These are phyloP conservation scores for Parnassius orleans DNA, from an alignment of 2,888 invertebrate species.

Conservation along the genomic window DNA sequence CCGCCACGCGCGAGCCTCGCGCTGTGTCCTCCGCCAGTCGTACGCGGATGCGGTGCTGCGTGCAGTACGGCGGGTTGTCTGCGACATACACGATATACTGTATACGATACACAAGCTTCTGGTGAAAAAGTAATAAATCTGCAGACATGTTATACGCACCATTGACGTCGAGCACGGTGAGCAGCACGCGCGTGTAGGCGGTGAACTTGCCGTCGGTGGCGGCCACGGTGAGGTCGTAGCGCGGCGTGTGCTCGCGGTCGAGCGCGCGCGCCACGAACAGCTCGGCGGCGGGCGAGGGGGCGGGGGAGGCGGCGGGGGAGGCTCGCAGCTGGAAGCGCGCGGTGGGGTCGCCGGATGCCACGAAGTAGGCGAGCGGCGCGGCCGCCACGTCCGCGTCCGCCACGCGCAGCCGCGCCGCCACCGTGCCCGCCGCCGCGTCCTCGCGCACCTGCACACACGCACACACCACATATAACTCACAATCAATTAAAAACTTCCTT, in stretches of 20 bases:
- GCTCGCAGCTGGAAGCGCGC: constrained; percentile 93
- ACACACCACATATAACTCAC: constrained; percentile 42
- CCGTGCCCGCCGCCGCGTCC: constrained; percentile 68
- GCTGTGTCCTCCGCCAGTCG: constrained; percentile 87
- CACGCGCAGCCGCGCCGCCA: constrained; percentile 71
- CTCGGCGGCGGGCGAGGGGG: constrained; percentile 87
- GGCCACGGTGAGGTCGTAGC: constrained; percentile 89
- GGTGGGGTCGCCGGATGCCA: constrained; percentile 89
- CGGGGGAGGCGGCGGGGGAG: constrained; percentile 52
- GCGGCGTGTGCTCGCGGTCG: constrained; percentile 89
- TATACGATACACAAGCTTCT: too few species aligned
- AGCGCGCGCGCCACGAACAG: constrained; percentile 89
- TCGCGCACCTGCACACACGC: constrained; percentile 44
- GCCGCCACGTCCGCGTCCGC: constrained; percentile 86
- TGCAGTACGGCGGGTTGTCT: constrained; percentile 93
- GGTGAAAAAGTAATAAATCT: too few species aligned
- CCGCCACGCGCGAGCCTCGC: constrained; percentile 85
- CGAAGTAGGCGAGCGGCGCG: constrained; percentile 88
- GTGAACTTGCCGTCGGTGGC: constrained; percentile 96
- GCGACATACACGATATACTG: constrained; percentile 16
- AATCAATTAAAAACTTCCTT: too few species aligned
- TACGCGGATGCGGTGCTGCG: constrained; percentile 87
- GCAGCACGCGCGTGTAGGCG: constrained; percentile 86
- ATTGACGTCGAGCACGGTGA: constrained; percentile 92
- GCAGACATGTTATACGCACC: constrained; percentile 51